Evolutionary conservation across 2,888 invertebrate species (phyloP).

Genomic region (Drosophila robusta): DNA sequence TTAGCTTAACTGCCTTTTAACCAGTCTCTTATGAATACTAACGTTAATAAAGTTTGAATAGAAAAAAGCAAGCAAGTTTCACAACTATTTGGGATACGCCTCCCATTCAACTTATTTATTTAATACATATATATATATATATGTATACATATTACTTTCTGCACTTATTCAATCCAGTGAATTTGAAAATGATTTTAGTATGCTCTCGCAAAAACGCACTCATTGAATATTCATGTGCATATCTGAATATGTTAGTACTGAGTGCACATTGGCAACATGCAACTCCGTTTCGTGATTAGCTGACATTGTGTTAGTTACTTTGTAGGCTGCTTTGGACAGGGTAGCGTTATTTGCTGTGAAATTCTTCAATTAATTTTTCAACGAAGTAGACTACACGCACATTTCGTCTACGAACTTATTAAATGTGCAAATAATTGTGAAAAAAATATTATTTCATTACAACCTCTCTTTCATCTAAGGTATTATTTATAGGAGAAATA

Average conservation of each 20-base stretch:
- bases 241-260: constrained; percentile 54
- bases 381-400: constrained; percentile 63
- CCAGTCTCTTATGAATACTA: too few relatives aligned
- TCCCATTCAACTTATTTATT: constrained; percentile 12
- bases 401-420: constrained; percentile 54
- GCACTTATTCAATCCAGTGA: constrained; percentile 36
- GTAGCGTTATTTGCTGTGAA: constrained; percentile 62
- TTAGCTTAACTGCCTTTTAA: too few relatives aligned
- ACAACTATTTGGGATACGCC: constrained; percentile 18
- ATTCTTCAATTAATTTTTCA: constrained; percentile 61
- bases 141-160: constrained; percentile 14
- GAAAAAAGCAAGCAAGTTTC: neutral
- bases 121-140: too few relatives aligned
- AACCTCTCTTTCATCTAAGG: constrained; percentile 67
- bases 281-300: constrained; percentile 65
- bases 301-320: constrained; percentile 61
- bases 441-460: constrained; percentile 68
- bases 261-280: constrained; percentile 63
- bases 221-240: constrained; percentile 63
- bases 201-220: constrained; percentile 55
- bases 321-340: constrained; percentile 28
- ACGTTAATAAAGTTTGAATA: neutral
- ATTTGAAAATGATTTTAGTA: constrained; percentile 55
- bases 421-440: constrained; percentile 73
- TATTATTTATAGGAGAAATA: constrained; percentile 54